Evolutionary conservation across 2,888 invertebrate genomes (phyloP).

Genomic region (Drosophila pegasa): DNA sequence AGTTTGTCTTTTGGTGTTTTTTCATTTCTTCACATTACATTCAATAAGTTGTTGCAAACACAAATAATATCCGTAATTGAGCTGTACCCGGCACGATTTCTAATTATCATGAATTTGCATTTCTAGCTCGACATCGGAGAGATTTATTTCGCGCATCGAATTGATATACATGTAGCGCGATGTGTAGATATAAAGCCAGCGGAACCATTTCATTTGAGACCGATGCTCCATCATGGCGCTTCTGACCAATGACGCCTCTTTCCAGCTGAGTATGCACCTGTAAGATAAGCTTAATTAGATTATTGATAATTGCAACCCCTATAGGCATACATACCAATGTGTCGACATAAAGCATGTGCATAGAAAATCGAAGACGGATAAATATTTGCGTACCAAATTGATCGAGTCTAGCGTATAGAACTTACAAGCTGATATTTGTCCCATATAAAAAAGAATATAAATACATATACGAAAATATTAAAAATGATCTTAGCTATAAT

Average conservation of each 20-base stretch:
- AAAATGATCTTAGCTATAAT: constrained; percentile 48
- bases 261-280: constrained; percentile 89
- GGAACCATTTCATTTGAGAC: constrained; percentile 98
- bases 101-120: constrained; percentile 87
- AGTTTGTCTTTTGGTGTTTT: constrained; percentile 70
- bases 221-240: constrained; percentile 93
- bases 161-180: constrained; percentile 97
- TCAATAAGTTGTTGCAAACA: constrained; percentile 20
- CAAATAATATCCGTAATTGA: constrained; percentile 11
- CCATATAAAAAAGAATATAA: background rate
- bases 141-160: constrained; percentile 91
- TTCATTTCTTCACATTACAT: constrained; percentile 45
- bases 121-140: constrained; percentile 91
- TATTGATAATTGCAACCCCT: background rate
- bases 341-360: constrained; percentile 91
- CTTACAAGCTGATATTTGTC: constrained; percentile 88
- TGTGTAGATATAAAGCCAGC: constrained; percentile 94
- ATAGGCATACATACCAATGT: constrained; percentile 88
- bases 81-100: background rate
- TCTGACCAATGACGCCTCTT: constrained; percentile 87
- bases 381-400: constrained; percentile 94
- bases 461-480: constrained; percentile 31
- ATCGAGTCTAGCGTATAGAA: constrained; percentile 94
- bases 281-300: background rate
- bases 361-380: constrained; percentile 92